phyloP scores from a whole-genome alignment of 2,113 vertebrate species.

The Nycticorax nycticorax region DNA sequence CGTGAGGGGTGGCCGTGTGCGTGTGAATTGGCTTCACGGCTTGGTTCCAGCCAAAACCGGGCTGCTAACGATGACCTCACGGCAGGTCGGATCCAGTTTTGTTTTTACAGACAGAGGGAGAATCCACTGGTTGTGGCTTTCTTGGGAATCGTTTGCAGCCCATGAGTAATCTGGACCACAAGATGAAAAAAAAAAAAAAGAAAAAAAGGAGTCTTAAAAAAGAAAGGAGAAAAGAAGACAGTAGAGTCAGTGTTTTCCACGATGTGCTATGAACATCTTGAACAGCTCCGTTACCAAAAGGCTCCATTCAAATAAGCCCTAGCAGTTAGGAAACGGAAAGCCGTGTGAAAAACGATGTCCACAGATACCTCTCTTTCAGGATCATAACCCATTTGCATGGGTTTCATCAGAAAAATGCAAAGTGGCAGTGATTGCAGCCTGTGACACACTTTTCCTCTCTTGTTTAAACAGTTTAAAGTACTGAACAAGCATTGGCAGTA shows the following conservation, averaged over 20 bases:
- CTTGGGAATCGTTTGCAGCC: slow-evolving; percentile 22
- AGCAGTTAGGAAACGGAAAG: not conserved
- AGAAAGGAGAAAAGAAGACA: slow-evolving; percentile 10
- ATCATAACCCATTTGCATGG: not conserved
- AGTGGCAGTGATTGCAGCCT: not conserved
- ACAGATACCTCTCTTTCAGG: not conserved
- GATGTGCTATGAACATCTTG: not conserved
- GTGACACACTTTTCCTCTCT: not conserved
- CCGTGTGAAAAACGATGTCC: not conserved
- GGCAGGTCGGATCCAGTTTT: slow-evolving; percentile 14
- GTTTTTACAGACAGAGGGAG: slow-evolving; percentile 52
- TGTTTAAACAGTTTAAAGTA: not conserved
- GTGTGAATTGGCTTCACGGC: not conserved
- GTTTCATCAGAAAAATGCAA: not conserved
- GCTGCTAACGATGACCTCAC: not conserved
- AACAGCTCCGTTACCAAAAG: not conserved
- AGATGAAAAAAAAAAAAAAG: not conserved
- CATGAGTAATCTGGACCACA: slow-evolving; percentile 57
- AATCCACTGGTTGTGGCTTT: slow-evolving; percentile 52
- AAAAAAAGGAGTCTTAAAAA: slow-evolving; percentile 21
- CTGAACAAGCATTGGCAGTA: not conserved
- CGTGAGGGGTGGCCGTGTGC: rapidly evolving
- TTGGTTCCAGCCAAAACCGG: not conserved
- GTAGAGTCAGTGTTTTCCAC: slow-evolving; percentile 14
- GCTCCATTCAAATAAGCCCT: not conserved